Conservation (phyloP, 2,888 invertebrate genomes). For the Meiosimyza platycephala region DNA sequence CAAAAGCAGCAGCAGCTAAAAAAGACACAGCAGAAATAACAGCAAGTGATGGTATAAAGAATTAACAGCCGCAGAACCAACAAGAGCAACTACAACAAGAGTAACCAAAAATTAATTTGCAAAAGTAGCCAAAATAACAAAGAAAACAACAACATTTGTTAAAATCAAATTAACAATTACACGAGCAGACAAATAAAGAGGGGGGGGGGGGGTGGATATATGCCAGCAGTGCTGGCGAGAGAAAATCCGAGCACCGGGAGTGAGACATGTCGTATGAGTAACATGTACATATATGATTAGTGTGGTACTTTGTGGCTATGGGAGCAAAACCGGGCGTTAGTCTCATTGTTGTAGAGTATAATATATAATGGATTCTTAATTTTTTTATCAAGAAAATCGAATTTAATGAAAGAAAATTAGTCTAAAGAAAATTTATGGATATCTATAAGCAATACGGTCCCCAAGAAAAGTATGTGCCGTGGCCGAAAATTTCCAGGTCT, state of each 20-base stretch:
- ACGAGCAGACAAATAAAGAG: conserved; percentile 8
- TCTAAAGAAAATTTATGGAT: too few species aligned
- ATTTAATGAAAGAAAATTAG: too few species aligned
- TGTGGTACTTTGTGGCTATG: background rate
- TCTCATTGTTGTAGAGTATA: too few species aligned
- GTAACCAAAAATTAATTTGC: conserved; percentile 23
- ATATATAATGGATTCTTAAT: too few species aligned
- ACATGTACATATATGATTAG: background rate
- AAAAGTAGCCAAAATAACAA: conserved; percentile 30
- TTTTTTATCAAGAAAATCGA: too few species aligned
- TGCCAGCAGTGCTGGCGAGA: too few species aligned
- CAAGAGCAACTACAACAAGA: conserved; percentile 31
- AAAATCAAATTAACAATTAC: conserved; percentile 33
- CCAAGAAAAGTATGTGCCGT: too few species aligned
- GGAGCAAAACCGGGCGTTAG: background rate
- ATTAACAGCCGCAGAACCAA: background rate
- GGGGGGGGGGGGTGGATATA: background rate
- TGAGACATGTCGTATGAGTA: too few species aligned
- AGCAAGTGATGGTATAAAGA: conserved; percentile 22
- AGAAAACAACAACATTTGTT: conserved; percentile 23
- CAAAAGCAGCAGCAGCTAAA: conserved; percentile 13
- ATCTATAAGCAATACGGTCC: too few species aligned
- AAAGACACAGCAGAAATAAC: conserved; percentile 15
- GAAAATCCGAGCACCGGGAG: too few species aligned
- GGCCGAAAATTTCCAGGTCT: too few species aligned